Evolutionary conservation across 2,888 invertebrate species (phyloP).

Genomic region (Arenicola marina): DNA sequence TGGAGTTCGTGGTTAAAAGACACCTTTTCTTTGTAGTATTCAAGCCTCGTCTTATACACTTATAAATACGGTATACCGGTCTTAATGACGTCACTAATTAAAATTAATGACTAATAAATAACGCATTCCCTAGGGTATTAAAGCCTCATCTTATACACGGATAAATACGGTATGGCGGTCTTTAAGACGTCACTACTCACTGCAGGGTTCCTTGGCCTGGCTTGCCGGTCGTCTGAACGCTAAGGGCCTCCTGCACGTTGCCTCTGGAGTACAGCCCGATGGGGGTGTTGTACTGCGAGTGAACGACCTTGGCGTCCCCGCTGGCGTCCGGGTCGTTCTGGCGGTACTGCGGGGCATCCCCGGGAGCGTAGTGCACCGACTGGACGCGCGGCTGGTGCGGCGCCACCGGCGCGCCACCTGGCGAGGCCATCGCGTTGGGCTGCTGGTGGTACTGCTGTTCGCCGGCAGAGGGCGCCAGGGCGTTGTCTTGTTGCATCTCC

Average conservation of each 20-base stretch:
- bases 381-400: slow-evolving; percentile 33
- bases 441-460: neutral
- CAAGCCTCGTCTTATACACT: no score
- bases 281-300: slow-evolving; percentile 60
- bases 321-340: slow-evolving; percentile 18
- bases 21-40: no score
- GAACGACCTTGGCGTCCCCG: slow-evolving; percentile 44
- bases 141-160: no score
- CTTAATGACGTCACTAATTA: no score
- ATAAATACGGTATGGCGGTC: no score
- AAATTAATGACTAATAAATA: no score
- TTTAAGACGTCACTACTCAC: no score
- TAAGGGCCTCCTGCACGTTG: slow-evolving; percentile 51
- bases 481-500: slow-evolving; percentile 40
- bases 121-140: no score
- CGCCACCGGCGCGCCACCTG: slow-evolving; percentile 22
- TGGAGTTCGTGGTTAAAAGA: no score
- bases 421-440: slow-evolving; percentile 9
- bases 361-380: slow-evolving; percentile 24
- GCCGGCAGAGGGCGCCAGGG: slow-evolving; percentile 5
- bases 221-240: slow-evolving; percentile 47
- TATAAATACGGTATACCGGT: no score
- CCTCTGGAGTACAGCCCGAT: slow-evolving; percentile 55
- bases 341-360: slow-evolving; percentile 19
- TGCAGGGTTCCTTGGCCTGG: slow-evolving; percentile 37